Evolutionary conservation across 1,140 invertebrate genomes (phyloP), one percentile per base, ranked within the genome.

Genomic region (Popillia japonica): DNA sequence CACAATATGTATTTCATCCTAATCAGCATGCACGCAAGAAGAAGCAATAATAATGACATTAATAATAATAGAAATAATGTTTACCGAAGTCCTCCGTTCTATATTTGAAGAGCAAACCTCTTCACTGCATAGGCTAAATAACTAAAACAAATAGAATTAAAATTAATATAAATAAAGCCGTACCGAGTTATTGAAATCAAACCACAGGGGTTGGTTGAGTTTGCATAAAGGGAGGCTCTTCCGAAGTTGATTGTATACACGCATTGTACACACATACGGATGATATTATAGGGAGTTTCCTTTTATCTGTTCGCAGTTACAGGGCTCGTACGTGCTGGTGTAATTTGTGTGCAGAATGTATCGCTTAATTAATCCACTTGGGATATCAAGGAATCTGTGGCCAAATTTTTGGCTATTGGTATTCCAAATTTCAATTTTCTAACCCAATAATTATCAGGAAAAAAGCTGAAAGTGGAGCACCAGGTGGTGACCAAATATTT

Each of bases 121-220:
- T 55, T 55, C 48, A 55, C 0, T n/a, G 14, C n/a, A n/a, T n/a
- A 34, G 11, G 2, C 14, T 17, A 17, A 80, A 77, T 79, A 80
- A 79, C 75, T 72, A 80, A 80, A 79, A 80, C 78, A 80, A 80
- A 80, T 76, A 78, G 79, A 79, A 80, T 80, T 80, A 80, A 80
- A 80, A 79, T 80, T 80, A 78, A 80, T 80, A 80, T 77, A 80
- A 80, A 80, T 78, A 80, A 64, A 77, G 72, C 75, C 40, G 75
- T 68, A 75, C 14, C n/a, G 48, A 55, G 48, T 77, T 80, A 77
- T 74, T 80, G 79, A 80, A 80, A 80, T 80, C 78, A 80, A 80
- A 80, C 79, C 79, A 61, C 79, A 80, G 79, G 79, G 79, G 79
- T 80, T 75, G 40, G 48, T 22, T 7, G 68, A 3, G 23, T 72